Evolutionary conservation across 2,797 vertebrate species (phyloP), one percentile per base, ranked within the genome.

Genomic region (Alectoris magna): DNA sequence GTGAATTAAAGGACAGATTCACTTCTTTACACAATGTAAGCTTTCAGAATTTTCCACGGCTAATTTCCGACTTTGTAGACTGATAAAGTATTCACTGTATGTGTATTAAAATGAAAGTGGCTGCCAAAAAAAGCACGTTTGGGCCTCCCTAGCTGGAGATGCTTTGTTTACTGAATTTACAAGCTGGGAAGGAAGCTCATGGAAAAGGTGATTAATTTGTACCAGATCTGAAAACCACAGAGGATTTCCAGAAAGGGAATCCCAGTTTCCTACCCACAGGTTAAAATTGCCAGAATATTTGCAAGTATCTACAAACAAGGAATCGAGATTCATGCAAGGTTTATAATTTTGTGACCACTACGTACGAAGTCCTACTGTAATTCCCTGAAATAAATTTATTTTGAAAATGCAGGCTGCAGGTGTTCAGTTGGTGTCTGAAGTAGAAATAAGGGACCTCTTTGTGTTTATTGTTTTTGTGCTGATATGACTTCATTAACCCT

Each of bases 151-250:
- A 26, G 15, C n/a, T 38, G 12, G 58, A 74, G 53, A 26, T 56
- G 14, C 43, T 93, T 81, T 70, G 15, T 84, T 92, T 78, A 26
- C 12, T 64, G 44, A 78, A 48, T 24, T 49, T 39, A 51, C 13
- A 11, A 10, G 29, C 3, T 77, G 58, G 55, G 49, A n/a, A 71
- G 24, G 60, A 38, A 93, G 34, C 7, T 84, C 27, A 3, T 34
- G 81, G 84, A 66, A 76, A 87, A 71, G 34, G 48, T 46, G 56
- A 88, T 82, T 79, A 21, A 43, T 83, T 93, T 46, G 36, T 43
- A 26, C 12, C 21, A 27, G 44, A 8, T 44, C 55, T 56, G 76
- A 75, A 85, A 80, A 63, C n/a, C 49, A 8, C 36, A 36, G 59
- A 1, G 3, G 56, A 12, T 41, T 10, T 34, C 44, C 46, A 43